These are phyloP conservation scores for Euleptes europaea DNA, from an alignment of 2,113 vertebrate species.

Conservation along the genomic window DNA sequence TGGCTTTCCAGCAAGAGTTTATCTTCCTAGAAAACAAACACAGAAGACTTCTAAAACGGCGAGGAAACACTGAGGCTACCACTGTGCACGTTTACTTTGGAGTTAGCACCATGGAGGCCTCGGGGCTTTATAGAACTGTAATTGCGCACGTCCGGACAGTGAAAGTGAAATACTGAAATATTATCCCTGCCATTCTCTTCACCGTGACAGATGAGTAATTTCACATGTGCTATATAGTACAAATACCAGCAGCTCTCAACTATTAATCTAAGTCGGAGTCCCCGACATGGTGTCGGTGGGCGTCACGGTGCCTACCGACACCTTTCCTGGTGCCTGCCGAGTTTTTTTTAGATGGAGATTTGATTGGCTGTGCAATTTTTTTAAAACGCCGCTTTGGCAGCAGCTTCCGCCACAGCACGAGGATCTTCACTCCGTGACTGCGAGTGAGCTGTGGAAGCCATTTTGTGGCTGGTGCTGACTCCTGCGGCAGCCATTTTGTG, in stretches of 20 bases:
- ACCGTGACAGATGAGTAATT: not conserved
- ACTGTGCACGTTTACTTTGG: not conserved
- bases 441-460: no score
- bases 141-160: not conserved
- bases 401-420: no score
- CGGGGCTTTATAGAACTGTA: slow-evolving; percentile 6
- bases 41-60: not conserved
- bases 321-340: no score
- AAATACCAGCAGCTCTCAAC: not conserved
- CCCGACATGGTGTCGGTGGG: no score
- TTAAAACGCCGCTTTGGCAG: no score
- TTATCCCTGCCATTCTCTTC: not conserved
- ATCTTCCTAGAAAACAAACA: slow-evolving; percentile 84
- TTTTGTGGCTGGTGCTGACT: no score
- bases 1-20: slow-evolving; percentile 97
- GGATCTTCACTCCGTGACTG: no score
- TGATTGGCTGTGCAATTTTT: no score
- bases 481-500: no score
- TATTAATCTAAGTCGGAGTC: not conserved
- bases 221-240: not conserved
- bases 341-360: no score
- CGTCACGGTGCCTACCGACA: no score
- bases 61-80: no score
- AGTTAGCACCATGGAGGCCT: not conserved
- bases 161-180: not conserved